Evolutionary conservation across 2,797 vertebrate genomes (phyloP).

Genomic region (Rhinichthys osculus): DNA sequence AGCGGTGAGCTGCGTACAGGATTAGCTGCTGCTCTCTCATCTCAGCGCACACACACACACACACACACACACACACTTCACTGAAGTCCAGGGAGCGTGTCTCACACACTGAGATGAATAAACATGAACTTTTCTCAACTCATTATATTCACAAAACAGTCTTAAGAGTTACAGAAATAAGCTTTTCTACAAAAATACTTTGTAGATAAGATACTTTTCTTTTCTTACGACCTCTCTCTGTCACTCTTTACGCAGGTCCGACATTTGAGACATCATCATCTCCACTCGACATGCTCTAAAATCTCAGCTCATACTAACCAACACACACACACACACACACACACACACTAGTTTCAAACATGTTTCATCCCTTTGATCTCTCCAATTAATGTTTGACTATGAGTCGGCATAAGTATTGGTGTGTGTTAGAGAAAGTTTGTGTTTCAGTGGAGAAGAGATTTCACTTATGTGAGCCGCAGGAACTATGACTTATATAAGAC

Average conservation of each 20-base stretch:
- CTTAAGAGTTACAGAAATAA: slow-evolving; percentile 28
- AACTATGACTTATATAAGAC: not conserved
- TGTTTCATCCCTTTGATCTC: not conserved
- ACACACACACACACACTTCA: not conserved
- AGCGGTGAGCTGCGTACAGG: slow-evolving; percentile 19
- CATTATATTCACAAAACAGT: slow-evolving; percentile 36
- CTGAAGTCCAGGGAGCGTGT: not conserved
- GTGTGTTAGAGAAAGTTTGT: not conserved
- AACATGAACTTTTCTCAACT: slow-evolving; percentile 30
- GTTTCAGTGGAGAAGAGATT: not conserved
- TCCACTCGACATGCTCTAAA: not conserved
- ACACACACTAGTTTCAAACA: not conserved
- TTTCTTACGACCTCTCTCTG: not conserved
- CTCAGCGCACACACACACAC: not conserved
- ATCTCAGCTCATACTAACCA: not conserved
- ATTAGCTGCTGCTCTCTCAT: slow-evolving; percentile 23
- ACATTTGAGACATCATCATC: not conserved
- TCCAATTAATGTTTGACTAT: not conserved
- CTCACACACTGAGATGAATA: slow-evolving; percentile 32
- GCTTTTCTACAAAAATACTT: not conserved
- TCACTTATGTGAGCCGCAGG: not conserved
- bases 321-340: not conserved
- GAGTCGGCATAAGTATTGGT: not conserved
- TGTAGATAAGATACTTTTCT: not conserved
- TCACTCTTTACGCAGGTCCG: not conserved